These are phyloP conservation scores for Crypturellus undulatus DNA, from an alignment of 2,113 vertebrate genomes.

Conservation along the genomic window DNA sequence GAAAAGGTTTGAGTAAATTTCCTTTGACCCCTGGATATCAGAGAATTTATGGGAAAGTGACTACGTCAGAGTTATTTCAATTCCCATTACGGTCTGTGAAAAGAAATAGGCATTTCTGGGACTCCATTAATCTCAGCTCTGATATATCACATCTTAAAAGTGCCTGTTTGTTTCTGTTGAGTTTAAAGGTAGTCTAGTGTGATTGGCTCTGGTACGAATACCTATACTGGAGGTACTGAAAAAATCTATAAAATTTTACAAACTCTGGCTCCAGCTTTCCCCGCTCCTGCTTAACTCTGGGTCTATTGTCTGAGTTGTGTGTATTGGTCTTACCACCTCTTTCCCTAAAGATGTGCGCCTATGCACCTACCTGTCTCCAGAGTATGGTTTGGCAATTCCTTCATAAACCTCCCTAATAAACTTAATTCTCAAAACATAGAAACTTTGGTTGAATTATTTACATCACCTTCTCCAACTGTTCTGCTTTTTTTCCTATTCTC, in stretches of 20 bases:
- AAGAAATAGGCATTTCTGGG: not conserved
- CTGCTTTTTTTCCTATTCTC: not conserved
- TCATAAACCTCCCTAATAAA: not conserved
- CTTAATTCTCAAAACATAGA: not conserved
- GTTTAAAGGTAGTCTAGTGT: not conserved
- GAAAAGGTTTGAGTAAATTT: not conserved
- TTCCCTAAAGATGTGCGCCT: not conserved
- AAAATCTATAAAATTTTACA: not conserved
- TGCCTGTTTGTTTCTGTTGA: not conserved
- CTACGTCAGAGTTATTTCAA: not conserved
- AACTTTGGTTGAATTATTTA: not conserved
- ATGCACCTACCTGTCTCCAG: not conserved
- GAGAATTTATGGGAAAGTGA: not conserved
- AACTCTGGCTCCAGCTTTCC: not conserved
- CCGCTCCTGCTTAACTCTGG: not conserved
- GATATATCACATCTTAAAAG: not conserved
- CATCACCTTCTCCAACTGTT: not conserved
- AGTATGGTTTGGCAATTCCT: too few species aligned
- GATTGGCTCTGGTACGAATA: not conserved
- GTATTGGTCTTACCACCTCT: not conserved
- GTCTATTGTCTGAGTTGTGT: not conserved
- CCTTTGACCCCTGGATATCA: not conserved
- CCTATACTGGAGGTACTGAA: not conserved
- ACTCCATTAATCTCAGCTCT: not conserved
- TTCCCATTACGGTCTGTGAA: not conserved